Evolutionary conservation across 2,888 invertebrate genomes (phyloP).

Genomic region (Venusia cambrica): DNA sequence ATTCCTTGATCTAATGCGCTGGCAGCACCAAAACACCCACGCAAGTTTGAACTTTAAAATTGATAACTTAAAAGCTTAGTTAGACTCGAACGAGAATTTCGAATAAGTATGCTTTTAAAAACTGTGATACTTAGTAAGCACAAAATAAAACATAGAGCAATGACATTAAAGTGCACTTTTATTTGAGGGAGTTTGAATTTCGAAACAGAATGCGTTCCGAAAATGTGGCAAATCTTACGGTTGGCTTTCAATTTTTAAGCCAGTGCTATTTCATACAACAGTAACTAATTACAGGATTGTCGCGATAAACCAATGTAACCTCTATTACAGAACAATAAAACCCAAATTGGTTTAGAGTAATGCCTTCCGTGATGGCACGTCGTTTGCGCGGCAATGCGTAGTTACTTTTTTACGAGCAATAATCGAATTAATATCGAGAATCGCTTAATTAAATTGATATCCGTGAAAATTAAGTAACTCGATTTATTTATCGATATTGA

Average conservation of each 20-base stretch:
- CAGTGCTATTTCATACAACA: constrained; percentile 50
- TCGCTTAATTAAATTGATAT: constrained; percentile 75
- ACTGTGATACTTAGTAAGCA: no score
- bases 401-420: constrained; percentile 73
- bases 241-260: constrained; percentile 28
- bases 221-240: constrained; percentile 19
- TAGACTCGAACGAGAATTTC: no score
- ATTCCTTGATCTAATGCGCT: constrained; percentile 47
- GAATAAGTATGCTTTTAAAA: no score
- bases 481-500: constrained; percentile 27
- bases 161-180: background rate
- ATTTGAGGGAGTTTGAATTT: background rate
- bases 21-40: constrained; percentile 19
- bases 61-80: no score
- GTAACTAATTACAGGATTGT: constrained; percentile 63
- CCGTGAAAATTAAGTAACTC: constrained; percentile 18
- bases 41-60: no score
- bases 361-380: constrained; percentile 53
- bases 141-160: background rate
- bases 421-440: constrained; percentile 76
- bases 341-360: constrained; percentile 67
- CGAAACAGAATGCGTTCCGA: constrained; percentile 8
- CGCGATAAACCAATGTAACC: constrained; percentile 71
- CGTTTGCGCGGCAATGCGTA: constrained; percentile 62
- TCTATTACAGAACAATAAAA: constrained; percentile 70